Percentiles rank a stretch among this genome's conserved stretches.
Evolutionary conservation across 2,113 vertebrate species (phyloP).

Genomic region (Bujurquina vittata): DNA sequence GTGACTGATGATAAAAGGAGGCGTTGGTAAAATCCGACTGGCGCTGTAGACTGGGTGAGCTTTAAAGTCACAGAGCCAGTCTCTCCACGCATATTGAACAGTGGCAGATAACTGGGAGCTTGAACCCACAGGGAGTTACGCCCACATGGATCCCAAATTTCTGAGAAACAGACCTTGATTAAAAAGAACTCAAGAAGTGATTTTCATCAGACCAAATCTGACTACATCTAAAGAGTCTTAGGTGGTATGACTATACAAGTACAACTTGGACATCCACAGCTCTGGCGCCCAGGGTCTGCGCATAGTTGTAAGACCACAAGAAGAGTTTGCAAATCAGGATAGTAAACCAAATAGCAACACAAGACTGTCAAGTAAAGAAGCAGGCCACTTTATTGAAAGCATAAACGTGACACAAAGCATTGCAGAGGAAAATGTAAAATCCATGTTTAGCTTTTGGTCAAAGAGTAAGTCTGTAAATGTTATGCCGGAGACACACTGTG

Average conservation of each 20-base stretch:
- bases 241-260: too few species aligned
- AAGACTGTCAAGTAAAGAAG: too few species aligned
- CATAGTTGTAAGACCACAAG: slow-evolving; percentile 27
- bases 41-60: slow-evolving; percentile 85
- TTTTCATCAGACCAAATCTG: not conserved
- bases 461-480: not conserved
- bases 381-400: too few species aligned
- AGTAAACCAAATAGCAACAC: not conserved
- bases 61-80: slow-evolving; percentile 90
- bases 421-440: not conserved
- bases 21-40: slow-evolving; percentile 81
- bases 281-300: slow-evolving; percentile 86
- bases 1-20: slow-evolving; percentile 77
- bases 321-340: not conserved
- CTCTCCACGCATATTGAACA: slow-evolving; percentile 86
- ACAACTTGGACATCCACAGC: slow-evolving; percentile 74
- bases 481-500: not conserved
- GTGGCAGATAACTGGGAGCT: slow-evolving; percentile 52
- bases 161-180: too few species aligned
- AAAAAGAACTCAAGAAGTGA: too few species aligned
- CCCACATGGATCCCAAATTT: too few species aligned
- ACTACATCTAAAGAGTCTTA: not conserved
- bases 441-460: not conserved
- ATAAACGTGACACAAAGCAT: not conserved
- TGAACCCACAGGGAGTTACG: too few species aligned